These are phyloP conservation scores for Pelagia noctiluca DNA, from an alignment of 30 jellyfish, hydroid and myxozoan species.

Conservation along the genomic window DNA sequence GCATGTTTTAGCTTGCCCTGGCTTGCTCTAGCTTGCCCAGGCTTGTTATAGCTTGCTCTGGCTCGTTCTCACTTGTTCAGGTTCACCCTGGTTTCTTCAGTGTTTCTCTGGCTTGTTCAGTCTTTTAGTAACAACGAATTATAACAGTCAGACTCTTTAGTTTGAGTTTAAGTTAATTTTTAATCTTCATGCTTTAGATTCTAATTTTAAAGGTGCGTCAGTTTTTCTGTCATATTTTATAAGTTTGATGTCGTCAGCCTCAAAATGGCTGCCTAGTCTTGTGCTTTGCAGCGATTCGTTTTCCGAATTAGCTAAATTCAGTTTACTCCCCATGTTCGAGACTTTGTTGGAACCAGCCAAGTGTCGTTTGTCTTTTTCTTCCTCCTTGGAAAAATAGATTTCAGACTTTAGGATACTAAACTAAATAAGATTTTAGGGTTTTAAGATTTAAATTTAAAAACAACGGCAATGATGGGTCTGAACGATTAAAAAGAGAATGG, in stretches of 20 bases:
- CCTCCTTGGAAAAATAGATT: too few relatives aligned
- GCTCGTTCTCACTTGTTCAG: too few relatives aligned
- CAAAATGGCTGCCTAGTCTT: conserved; percentile 43
- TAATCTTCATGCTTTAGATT: conserved; percentile 27
- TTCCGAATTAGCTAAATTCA: conserved; percentile 41
- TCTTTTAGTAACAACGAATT: background rate
- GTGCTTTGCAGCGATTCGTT: conserved; percentile 35
- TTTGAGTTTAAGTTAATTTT: too few relatives aligned
- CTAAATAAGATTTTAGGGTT: too few relatives aligned
- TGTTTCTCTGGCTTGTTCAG: background rate
- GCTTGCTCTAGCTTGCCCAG: too few relatives aligned
- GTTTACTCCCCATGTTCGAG: conserved; percentile 58
- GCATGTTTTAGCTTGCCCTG: too few relatives aligned
- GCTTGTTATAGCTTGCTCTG: too few relatives aligned
- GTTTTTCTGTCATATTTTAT: conserved; percentile 45
- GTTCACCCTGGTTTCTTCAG: too few relatives aligned
- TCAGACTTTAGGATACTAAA: too few relatives aligned
- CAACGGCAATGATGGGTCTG: too few relatives aligned
- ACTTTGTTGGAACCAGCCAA: conserved; percentile 62
- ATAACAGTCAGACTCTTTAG: background rate
- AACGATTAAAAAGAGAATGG: conserved; percentile 13
- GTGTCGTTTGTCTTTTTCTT: conserved; percentile 62
- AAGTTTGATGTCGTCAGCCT: conserved; percentile 58
- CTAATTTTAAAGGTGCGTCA: background rate
- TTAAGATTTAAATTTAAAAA: too few relatives aligned